A percentile compares a stretch with the other conserved stretches of the same genome.
Conservation (phyloP, 2,113 vertebrate genomes). For the Rhodinocichla rosea region DNA sequence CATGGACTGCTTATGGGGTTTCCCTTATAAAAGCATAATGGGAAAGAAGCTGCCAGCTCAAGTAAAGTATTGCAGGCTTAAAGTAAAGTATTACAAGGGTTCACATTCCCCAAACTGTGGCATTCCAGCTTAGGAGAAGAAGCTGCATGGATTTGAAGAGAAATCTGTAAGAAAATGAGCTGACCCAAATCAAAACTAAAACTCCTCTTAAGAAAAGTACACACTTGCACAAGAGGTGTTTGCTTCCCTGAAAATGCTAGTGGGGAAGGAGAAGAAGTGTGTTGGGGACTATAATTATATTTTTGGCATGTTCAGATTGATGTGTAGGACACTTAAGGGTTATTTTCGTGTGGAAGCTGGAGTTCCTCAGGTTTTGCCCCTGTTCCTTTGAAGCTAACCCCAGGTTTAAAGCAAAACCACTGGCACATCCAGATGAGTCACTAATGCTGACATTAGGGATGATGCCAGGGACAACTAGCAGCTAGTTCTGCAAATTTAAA, state of each 20-base stretch:
- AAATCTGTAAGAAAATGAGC: not conserved
- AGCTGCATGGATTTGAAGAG: not conserved
- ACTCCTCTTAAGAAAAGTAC: not conserved
- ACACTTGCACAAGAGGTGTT: not conserved
- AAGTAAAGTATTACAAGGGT: no score
- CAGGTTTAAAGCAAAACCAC: not conserved
- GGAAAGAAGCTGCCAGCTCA: not conserved
- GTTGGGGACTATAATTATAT: not conserved
- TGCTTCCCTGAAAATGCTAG: not conserved
- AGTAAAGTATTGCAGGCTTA: no score
- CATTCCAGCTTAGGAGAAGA: not conserved
- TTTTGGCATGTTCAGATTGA: not conserved
- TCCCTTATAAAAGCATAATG: not conserved
- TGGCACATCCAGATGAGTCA: rapidly evolving
- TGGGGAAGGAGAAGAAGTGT: not conserved
- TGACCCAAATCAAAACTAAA: rapidly evolving
- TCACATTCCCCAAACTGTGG: not conserved
- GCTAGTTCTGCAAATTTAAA: not conserved
- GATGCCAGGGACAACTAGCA: not conserved
- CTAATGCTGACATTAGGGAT: no score
- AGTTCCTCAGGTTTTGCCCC: not conserved
- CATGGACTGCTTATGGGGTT: not conserved
- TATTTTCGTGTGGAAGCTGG: not conserved
- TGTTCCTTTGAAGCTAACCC: not conserved
- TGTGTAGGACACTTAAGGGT: not conserved